A percentile compares a stretch with the other conserved stretches of the same genome.
Conservation (phyloP, 2,113 vertebrate genomes). For the Dromiciops gliroides region DNA sequence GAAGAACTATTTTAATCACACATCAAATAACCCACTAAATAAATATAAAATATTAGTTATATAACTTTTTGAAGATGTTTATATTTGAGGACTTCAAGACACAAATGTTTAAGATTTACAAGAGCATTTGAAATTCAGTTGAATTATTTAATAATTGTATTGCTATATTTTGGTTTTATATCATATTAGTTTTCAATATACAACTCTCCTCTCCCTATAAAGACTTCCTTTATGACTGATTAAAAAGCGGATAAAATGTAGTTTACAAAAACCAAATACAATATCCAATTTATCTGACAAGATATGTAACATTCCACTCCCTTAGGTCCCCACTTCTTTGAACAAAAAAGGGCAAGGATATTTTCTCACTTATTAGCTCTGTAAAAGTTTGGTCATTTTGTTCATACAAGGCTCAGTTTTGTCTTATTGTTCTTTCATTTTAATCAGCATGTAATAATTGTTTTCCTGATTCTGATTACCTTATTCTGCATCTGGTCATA, state of each 20-base stretch:
- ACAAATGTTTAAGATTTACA: not conserved
- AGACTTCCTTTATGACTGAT: not conserved
- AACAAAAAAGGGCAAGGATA: not conserved
- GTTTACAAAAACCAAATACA: not conserved
- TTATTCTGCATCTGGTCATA: not conserved
- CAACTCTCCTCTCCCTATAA: not conserved
- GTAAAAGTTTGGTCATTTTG: not conserved
- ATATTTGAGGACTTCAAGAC: not conserved
- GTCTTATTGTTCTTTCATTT: not conserved
- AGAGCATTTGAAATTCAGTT: not conserved
- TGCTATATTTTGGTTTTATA: not conserved
- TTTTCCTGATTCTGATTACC: not conserved
- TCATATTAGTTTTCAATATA: not conserved
- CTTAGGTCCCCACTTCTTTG: not conserved
- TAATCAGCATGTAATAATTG: not conserved
- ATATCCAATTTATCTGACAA: not conserved
- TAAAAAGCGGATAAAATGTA: not conserved
- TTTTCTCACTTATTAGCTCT: not conserved
- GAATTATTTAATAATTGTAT: not conserved
- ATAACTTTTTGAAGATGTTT: not conserved
- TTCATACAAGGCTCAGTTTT: not conserved
- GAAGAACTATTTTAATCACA: not conserved
- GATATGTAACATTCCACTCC: fast-evolving
- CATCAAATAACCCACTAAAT: not conserved
- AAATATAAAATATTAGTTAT: not conserved